Base-by-base conservation (phyloP, 2,113 vertebrate species). In the Rissa tridactyla region DNA sequence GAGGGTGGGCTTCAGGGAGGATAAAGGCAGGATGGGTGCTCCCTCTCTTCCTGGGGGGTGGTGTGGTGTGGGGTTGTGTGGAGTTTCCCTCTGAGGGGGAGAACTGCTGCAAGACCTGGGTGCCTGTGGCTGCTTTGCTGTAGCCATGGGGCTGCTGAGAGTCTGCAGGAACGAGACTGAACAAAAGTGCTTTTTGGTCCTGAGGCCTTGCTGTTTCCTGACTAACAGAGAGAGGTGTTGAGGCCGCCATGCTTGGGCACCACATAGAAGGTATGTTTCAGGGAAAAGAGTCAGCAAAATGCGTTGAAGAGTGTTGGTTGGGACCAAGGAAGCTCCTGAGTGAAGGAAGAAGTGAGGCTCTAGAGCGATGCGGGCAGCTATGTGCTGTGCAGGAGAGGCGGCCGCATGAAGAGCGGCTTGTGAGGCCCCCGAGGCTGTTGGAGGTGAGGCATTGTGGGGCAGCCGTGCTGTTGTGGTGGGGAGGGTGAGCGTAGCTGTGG, bases 341-440 rank as follows among this genome's bases (percentile, higher is more conserved):
- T 8, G 32, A 57, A 91, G 36, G 20, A 27, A 55, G 61, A 83
- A 75, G 5, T 0, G 3, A 9, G 12, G 1, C 13, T 23, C 0
- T 0, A 2, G 55, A 55, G 22, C 0, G 2, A 4, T 1, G 6
- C 1, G 0, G 32, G 19, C 1, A 46, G 19, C 34, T 3, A 3
- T 10, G 54, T 1, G 0, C 8, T 0, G 1, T 0, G 17, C 5
- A 3, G 82, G 49, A n/a, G 54, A 49, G 2, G 17, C 1, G 4
- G 21, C 29, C 10, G 20, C 0, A 0, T 5, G 58, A 47, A 46
- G 58, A 60, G 40, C 19, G 17, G 51, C 34, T 57, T 0, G 0
- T 11, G 17, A n/a, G 47, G 44, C 13, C 1, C 6, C 3, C 0
- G 1, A 6, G 26, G 3, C 36, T 5, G 18, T 3, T 0, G 30